Percentiles rank a stretch among this genome's conserved stretches.
phyloP scores from a whole-genome alignment of 2,888 invertebrate genomes.

The Strigamia transsilvanica region DNA sequence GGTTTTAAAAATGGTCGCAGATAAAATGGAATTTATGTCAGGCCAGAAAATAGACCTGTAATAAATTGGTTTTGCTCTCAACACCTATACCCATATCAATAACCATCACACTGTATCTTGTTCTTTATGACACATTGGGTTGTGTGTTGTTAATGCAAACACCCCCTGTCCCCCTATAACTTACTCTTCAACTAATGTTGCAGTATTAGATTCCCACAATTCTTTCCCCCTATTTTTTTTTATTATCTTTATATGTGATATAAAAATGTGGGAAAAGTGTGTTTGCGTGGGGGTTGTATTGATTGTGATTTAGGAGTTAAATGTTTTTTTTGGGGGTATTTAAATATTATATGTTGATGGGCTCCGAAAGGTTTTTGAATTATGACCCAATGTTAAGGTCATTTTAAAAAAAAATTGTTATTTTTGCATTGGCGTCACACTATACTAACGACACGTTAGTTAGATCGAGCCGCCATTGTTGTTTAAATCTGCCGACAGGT shows the following conservation, averaged over 20 bases:
- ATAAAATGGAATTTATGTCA: conserved; percentile 3
- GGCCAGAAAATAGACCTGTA: not conserved
- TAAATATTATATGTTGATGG: too few relatives aligned
- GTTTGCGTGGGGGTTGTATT: too few relatives aligned
- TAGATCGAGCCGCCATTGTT: too few relatives aligned
- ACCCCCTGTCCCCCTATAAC: not conserved
- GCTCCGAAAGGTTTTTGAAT: too few relatives aligned
- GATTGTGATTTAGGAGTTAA: too few relatives aligned
- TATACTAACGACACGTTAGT: too few relatives aligned
- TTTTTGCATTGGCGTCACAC: too few relatives aligned
- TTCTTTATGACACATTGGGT: conserved; percentile 13
- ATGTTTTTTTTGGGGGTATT: too few relatives aligned
- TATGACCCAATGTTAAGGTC: too few relatives aligned
- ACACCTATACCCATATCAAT: not conserved
- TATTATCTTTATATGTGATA: not conserved
- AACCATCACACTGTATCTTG: not conserved
- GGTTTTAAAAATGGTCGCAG: not conserved
- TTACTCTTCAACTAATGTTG: conserved; percentile 6
- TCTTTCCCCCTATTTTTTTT: not conserved
- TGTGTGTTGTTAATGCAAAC: not conserved
- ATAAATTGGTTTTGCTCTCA: not conserved
- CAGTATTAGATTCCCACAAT: conserved; percentile 4
- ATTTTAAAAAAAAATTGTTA: too few relatives aligned
- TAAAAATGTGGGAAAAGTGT: not conserved
- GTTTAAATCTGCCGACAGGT: too few relatives aligned